phyloP scores from a whole-genome alignment of 2,113 vertebrate species.

The Mustelus asterias region DNA sequence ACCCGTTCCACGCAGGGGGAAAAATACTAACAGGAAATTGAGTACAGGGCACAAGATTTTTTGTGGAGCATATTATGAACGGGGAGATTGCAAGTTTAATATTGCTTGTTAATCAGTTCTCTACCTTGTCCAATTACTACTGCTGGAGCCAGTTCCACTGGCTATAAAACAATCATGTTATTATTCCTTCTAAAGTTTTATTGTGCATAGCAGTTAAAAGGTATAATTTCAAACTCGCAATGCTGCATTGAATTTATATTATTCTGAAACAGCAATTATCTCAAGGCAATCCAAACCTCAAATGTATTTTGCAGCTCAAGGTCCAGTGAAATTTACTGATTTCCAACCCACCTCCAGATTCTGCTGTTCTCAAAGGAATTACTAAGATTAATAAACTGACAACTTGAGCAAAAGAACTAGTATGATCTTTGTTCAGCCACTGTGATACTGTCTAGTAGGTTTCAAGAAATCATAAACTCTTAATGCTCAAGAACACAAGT shows the following conservation, averaged over 20 bases:
- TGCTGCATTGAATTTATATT: neutral
- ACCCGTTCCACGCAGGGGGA: neutral
- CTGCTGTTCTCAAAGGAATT: neutral
- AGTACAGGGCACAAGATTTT: neutral
- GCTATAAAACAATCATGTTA: neutral
- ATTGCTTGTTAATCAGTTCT: neutral
- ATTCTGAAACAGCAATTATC: neutral
- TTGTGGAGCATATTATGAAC: neutral
- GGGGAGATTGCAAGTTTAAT: neutral
- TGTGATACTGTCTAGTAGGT: neutral
- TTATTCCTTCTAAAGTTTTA: neutral
- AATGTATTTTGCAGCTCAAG: neutral
- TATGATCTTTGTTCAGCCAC: neutral
- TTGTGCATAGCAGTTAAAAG: neutral
- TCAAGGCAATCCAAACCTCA: neutral
- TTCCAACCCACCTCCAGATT: neutral
- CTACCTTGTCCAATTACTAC: neutral
- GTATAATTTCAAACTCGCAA: neutral
- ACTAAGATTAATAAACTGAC: neutral
- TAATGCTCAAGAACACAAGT: neutral
- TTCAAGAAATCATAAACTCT: neutral
- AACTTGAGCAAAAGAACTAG: neutral
- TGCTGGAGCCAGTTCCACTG: neutral
- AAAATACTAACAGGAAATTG: neutral
- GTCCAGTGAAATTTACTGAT: neutral